Conservation (phyloP, 2,888 invertebrate species). For the Tanytarsus gracilentus region DNA sequence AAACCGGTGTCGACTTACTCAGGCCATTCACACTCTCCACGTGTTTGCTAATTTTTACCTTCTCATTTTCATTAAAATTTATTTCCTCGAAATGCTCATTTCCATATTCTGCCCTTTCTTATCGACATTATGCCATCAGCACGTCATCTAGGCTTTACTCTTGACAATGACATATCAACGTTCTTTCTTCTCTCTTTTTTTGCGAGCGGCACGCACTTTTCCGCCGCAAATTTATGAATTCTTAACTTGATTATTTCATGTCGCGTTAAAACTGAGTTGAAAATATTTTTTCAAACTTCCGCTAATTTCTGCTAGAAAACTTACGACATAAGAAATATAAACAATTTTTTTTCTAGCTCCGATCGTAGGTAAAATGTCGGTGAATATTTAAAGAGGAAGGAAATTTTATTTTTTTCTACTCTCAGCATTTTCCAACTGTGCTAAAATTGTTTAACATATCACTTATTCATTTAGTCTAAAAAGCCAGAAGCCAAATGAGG, state of each 20-base stretch:
- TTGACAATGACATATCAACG: no score
- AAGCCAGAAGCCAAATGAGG: not conserved
- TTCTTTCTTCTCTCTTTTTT: not conserved
- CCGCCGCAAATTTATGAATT: constrained; percentile 17
- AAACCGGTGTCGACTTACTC: no score
- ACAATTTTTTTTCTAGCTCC: not conserved
- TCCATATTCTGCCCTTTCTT: no score
- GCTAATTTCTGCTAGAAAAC: constrained; percentile 4
- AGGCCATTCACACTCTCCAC: no score
- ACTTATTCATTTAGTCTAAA: constrained; percentile 1
- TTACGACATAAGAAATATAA: not conserved
- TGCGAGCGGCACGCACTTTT: not conserved
- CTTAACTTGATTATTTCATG: constrained; percentile 11
- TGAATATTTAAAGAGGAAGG: not conserved
- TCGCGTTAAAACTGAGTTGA: not conserved
- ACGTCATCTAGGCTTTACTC: no score
- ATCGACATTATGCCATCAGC: no score
- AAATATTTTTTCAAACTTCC: constrained; percentile 21
- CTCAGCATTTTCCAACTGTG: constrained; percentile 3
- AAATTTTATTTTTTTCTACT: not conserved
- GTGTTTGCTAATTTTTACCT: no score
- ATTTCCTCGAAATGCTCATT: no score
- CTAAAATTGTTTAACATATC: not conserved
- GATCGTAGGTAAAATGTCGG: not conserved
- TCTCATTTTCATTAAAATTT: no score